Base-by-base conservation (phyloP, 2,888 invertebrate genomes). In the Phlogophora meticulosa region DNA sequence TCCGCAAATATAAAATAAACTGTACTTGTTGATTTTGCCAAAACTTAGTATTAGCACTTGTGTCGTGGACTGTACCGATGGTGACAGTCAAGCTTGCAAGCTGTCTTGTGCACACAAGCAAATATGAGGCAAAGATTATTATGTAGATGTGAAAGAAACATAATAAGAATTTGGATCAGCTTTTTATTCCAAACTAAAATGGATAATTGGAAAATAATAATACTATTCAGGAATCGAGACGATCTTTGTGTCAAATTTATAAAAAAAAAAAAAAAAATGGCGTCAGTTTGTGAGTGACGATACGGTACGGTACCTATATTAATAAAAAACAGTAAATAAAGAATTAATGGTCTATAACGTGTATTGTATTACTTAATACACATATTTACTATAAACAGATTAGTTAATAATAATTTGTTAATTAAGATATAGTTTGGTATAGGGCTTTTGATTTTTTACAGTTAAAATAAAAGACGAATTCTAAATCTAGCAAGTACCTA, bases 81-180 rank as follows among this genome's bases (percentile, higher is more conserved):
- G 76, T 86, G 87, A 86, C 86, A 87, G 86, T 72, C 68, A 70
- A 86, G 85, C 85, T 85, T 85, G 82, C 85, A 87, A 88, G 85
- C 78, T 84, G 83, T 82, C 81, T 82, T 80, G 80, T 74, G 75
- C 85, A 84, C 86, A 88, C 82, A 81, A 76, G 80, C 82, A 81
- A 81, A 84, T 63, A 81, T 32, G 66, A 52, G 57, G 59, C 48
- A 86, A 87, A 85, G 86, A 86, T 82, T 78, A 68, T 68, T 11
- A n/a, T 13, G 56, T 55, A 82, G 79, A 83, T 32, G 38, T 58
- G 74, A 42, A 53, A 51, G 22, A 24, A 61, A 51, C 20, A n/a
- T 17, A 2, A 22, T 42, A 28, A 46, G 2, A 10, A 36, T 9
- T 28, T 0, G 4, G 11, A 48, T 42, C 38, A 5, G 11, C 0